A percentile compares a stretch with the other conserved stretches of the same genome.
phyloP scores from a whole-genome alignment of 1,140 invertebrate species.

The Drosophila aff. region DNA sequence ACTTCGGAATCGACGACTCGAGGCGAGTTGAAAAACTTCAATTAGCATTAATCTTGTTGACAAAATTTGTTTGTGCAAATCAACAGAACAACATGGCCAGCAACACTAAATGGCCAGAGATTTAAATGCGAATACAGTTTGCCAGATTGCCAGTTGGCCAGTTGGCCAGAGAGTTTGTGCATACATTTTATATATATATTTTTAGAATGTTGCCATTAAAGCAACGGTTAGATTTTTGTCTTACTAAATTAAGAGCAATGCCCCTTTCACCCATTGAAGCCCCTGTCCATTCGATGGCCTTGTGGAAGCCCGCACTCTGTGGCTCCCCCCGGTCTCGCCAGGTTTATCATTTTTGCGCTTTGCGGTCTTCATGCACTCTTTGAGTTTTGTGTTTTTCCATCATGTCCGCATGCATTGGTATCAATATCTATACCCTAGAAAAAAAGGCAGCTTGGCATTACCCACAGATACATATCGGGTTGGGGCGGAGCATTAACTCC shows the following conservation, averaged over 20 bases:
- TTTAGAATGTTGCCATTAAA: conserved; percentile 42
- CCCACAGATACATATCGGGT: neutral
- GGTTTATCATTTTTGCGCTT: conserved; percentile 12
- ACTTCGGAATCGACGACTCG: conserved; percentile 51
- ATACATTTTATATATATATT: conserved; percentile 31
- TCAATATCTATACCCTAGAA: conserved; percentile 20
- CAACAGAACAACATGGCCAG: conserved; percentile 53
- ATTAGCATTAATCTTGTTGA: conserved; percentile 77
- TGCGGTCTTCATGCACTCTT: conserved; percentile 21
- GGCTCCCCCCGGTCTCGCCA: neutral
- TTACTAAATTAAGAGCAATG: neutral
- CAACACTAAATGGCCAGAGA: conserved; percentile 25
- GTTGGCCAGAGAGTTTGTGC: neutral
- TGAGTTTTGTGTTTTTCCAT: conserved; percentile 63
- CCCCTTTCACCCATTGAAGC: conserved; percentile 23
- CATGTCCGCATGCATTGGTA: conserved; percentile 13
- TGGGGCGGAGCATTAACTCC: neutral
- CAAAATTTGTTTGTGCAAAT: conserved; percentile 68
- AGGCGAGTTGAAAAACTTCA: conserved; percentile 61
- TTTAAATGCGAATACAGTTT: conserved; percentile 34
- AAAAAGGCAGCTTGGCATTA: neutral
- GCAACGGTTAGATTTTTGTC: conserved; percentile 33
- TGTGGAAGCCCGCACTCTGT: neutral
- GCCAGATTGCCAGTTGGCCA: neutral
- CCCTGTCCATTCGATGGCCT: neutral